phyloP scores from a whole-genome alignment of 1,140 invertebrate species.

The Tetragonula clypearis region DNA sequence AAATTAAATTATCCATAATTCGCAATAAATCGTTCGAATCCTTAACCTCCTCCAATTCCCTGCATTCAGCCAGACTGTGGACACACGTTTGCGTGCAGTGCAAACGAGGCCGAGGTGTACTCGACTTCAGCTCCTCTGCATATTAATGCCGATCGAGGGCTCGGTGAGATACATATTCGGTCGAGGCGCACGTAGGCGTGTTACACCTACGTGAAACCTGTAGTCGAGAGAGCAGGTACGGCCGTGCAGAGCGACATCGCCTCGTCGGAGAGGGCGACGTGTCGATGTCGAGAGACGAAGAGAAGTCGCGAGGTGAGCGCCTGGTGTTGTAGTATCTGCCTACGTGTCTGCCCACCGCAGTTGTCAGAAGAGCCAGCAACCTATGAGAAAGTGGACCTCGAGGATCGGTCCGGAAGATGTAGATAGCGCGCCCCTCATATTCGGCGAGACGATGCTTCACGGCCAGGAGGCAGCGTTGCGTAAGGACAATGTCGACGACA shows the following conservation, averaged over 20 bases:
- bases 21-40: neutral
- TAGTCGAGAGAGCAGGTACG: constrained; percentile 38
- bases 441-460: constrained; percentile 13
- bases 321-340: constrained; percentile 5
- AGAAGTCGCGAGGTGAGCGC: constrained; percentile 9
- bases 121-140: constrained; percentile 28
- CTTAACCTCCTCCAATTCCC: neutral
- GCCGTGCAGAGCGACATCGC: neutral
- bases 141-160: constrained; percentile 36
- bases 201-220: constrained; percentile 47
- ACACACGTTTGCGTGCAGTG: constrained; percentile 6
- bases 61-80: neutral
- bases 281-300: constrained; percentile 30
- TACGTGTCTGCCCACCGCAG: constrained; percentile 45
- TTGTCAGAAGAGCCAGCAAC: neutral
- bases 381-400: constrained; percentile 38
- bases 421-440: constrained; percentile 1
- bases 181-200: constrained; percentile 34
- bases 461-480: constrained; percentile 13
- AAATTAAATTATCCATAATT: neutral
- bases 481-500: constrained; percentile 22
- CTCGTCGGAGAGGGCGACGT: neutral
- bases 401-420: constrained; percentile 33
- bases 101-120: neutral
- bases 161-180: constrained; percentile 13